Base-by-base conservation (phyloP, 2,888 invertebrate genomes). In the Perizoma flavofasciatum region DNA sequence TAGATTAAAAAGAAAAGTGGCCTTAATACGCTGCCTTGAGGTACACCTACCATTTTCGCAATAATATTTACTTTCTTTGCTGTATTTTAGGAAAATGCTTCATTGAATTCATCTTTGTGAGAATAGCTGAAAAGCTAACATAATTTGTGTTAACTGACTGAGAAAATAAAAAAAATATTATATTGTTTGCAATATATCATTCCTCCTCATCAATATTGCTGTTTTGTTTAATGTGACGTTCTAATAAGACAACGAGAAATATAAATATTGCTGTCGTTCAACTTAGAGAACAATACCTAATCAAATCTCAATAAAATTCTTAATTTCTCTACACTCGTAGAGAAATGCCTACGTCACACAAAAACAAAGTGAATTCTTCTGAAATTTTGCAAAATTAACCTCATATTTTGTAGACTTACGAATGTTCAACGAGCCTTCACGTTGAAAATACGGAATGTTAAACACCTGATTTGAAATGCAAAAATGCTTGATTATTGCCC, bases 381-480 rank as follows among this genome's bases (percentile, higher is more conserved):
- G 37, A 10, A 43, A 37, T 55, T 55, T n/a, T 35, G n/a, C 45
- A 10, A 33, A 47, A 47, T 39, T 43, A 55, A 49, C 22, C 41
- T 43, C 34, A 40, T 34, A 43, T 39, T 55, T 65, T 59, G 62
- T 68, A 61, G 51, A 56, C 56, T 55, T 65, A 64, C 63, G 47
- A 67, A 65, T 67, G 63, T 55, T 66, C 70, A 67, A 63, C 69
- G 69, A 74, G 68, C 65, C 73, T 71, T 68, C 40, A 39, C 58
- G 53, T 63, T 57, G 51, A 70, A 71, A 72, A 72, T 73, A 69
- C 65, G 72, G 77, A 80, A 82, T 80, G 79, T 78, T 78, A 81
- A 82, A 75, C 74, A 78, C 63, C 70, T 71, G 68, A 81, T 84
- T 83, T 83, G 78, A 79, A 84, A 77, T 82, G 77, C 82, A 79